A percentile compares a stretch with the other conserved stretches of the same genome.
These are phyloP conservation scores for Dinocampus coccinellae DNA, from an alignment of 2,888 invertebrate species.

Conservation along the genomic window DNA sequence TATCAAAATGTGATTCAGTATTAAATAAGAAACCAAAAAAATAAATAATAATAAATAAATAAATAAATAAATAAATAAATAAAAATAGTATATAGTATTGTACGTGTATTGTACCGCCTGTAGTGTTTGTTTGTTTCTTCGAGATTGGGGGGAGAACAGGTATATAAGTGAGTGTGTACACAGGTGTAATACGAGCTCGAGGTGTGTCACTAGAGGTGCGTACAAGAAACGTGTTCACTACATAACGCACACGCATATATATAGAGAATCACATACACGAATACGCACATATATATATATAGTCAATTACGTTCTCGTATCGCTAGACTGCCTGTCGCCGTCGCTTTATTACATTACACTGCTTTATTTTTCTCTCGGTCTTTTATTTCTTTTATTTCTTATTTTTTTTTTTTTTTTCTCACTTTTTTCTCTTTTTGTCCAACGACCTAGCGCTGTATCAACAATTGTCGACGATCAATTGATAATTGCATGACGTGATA, in stretches of 20 bases:
- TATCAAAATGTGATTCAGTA: not conserved
- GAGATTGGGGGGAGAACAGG: not conserved
- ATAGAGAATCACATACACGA: slow-evolving; percentile 23
- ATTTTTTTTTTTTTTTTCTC: slow-evolving; percentile 42
- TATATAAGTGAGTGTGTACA: slow-evolving; percentile 38
- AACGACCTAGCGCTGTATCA: not conserved
- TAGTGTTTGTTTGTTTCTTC: slow-evolving; percentile 3
- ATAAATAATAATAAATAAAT: not conserved
- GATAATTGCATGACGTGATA: not conserved
- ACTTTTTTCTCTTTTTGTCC: not conserved
- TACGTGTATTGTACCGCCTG: not conserved
- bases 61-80: not conserved
- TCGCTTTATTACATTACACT: slow-evolving; percentile 53
- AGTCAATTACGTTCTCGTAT: slow-evolving; percentile 41
- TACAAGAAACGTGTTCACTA: slow-evolving; percentile 27
- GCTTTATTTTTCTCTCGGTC: slow-evolving; percentile 14
- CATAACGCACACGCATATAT: slow-evolving; percentile 12
- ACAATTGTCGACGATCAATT: not conserved
- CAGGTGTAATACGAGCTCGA: slow-evolving; percentile 43
- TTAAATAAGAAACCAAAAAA: not conserved
- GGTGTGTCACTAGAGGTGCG: slow-evolving; percentile 38
- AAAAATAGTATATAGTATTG: not conserved
- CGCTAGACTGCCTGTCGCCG: slow-evolving; percentile 64
- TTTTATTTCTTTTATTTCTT: slow-evolving; percentile 12
- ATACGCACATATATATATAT: not conserved